These are phyloP conservation scores for Argyra leucocephala DNA, from an alignment of 2,888 invertebrate genomes.

Conservation along the genomic window DNA sequence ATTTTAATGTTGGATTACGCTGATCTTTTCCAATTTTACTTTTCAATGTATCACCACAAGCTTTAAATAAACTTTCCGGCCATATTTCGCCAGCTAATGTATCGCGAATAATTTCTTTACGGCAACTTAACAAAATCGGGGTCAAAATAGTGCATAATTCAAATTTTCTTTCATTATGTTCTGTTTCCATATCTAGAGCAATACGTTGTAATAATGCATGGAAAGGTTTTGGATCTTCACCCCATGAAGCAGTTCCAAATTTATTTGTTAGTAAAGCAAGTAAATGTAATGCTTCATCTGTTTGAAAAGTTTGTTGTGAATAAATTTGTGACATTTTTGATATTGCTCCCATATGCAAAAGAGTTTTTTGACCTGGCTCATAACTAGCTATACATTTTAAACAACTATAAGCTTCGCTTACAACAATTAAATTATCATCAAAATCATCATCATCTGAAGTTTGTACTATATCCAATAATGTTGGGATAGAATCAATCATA, in stretches of 20 bases:
- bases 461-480: slow-evolving; percentile 73
- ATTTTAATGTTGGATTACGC: slow-evolving; percentile 76
- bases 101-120: slow-evolving; percentile 54
- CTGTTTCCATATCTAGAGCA: slow-evolving; percentile 77
- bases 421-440: slow-evolving; percentile 76
- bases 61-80: slow-evolving; percentile 73
- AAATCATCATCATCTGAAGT: slow-evolving; percentile 74
- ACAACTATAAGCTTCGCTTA: slow-evolving; percentile 78
- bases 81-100: slow-evolving; percentile 64
- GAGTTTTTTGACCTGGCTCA: slow-evolving; percentile 67
- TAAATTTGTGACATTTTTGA: slow-evolving; percentile 78
- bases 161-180: slow-evolving; percentile 81
- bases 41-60: slow-evolving; percentile 70
- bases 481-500: slow-evolving; percentile 72
- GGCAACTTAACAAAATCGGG: slow-evolving; percentile 63
- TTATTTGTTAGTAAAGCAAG: slow-evolving; percentile 63
- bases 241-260: slow-evolving; percentile 68
- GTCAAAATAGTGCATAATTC: slow-evolving; percentile 73
- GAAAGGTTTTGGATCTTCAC: slow-evolving; percentile 66
- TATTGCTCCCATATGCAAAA: slow-evolving; percentile 68
- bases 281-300: slow-evolving; percentile 76
- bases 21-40: slow-evolving; percentile 81
- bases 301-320: slow-evolving; percentile 78
- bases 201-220: slow-evolving; percentile 74
- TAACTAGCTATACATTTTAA: slow-evolving; percentile 70